Conservation (phyloP, 2,888 invertebrate genomes). For the Tetrapedia diversipes region DNA sequence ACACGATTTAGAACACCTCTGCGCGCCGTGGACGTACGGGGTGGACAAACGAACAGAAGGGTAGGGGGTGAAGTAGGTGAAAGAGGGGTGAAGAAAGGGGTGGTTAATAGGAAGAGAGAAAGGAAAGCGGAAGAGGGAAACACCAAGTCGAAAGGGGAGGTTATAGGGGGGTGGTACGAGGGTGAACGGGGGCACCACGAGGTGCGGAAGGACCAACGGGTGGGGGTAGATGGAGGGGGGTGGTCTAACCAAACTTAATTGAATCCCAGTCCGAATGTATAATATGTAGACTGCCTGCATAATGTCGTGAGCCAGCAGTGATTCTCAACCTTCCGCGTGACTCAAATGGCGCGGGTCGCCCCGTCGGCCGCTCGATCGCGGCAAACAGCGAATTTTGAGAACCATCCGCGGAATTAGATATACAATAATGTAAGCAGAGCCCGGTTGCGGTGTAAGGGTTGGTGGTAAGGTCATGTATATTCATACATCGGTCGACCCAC, state of each 20-base stretch:
- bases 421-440: constrained; percentile 83
- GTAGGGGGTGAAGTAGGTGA: too few relatives aligned
- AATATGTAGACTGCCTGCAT: constrained; percentile 83
- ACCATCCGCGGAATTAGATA: constrained; percentile 82
- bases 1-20: constrained; percentile 75
- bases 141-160: constrained; percentile 50
- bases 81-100: background rate
- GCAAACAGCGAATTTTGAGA: constrained; percentile 77
- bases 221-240: constrained; percentile 44
- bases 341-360: constrained; percentile 23
- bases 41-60: background rate
- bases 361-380: constrained; percentile 1
- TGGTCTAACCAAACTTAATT: constrained; percentile 83
- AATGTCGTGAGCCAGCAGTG: constrained; percentile 80
- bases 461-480: constrained; percentile 82
- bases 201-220: constrained; percentile 52
- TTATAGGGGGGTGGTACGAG: constrained; percentile 34
- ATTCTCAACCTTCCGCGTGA: constrained; percentile 66
- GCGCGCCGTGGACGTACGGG: constrained; percentile 46
- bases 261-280: constrained; percentile 83
- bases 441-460: constrained; percentile 82
- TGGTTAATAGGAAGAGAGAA: constrained; percentile 30
- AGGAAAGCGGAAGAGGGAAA: constrained; percentile 54
- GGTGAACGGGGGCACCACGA: constrained; percentile 37
- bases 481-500: constrained; percentile 82